Conservation (phyloP, 2,797 vertebrate species). For the Lagodon rhomboides region DNA sequence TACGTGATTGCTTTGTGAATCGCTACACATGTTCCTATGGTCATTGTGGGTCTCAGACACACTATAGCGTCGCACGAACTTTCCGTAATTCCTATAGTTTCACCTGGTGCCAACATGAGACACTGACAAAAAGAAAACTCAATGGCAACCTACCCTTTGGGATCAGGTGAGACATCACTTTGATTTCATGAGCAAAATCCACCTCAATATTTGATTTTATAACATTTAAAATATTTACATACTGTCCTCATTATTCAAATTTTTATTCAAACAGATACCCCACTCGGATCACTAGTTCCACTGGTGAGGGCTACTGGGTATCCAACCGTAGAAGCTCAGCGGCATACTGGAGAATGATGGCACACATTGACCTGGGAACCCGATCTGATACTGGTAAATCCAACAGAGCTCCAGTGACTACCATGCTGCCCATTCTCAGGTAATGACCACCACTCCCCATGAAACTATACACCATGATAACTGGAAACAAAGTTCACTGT, state of each 20-base stretch:
- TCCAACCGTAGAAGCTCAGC: fast-evolving
- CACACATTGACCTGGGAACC: constrained; percentile 66
- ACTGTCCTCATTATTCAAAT: not conserved
- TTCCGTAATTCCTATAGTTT: not conserved
- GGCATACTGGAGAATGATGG: not conserved
- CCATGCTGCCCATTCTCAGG: constrained; percentile 46
- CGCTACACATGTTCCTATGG: not conserved
- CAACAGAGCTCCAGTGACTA: constrained; percentile 54
- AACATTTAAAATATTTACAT: not conserved
- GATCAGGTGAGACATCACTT: constrained; percentile 13
- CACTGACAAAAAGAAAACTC: not conserved
- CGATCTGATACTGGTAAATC: constrained; percentile 62
- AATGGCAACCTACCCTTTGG: constrained; percentile 24
- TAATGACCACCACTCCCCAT: constrained; percentile 2
- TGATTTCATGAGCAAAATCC: not conserved
- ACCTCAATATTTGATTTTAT: no score
- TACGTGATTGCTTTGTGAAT: fast-evolving
- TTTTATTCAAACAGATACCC: constrained; percentile 29
- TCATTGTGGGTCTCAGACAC: constrained; percentile 14
- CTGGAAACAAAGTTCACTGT: no score
- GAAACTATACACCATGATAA: no score
- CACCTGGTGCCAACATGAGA: not conserved
- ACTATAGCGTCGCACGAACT: fast-evolving
- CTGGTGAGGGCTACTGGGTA: not conserved
- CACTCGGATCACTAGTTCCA: fast-evolving